Evolutionary conservation across 2,797 vertebrate genomes (phyloP).

Genomic region (Heterohyrax brucei): DNA sequence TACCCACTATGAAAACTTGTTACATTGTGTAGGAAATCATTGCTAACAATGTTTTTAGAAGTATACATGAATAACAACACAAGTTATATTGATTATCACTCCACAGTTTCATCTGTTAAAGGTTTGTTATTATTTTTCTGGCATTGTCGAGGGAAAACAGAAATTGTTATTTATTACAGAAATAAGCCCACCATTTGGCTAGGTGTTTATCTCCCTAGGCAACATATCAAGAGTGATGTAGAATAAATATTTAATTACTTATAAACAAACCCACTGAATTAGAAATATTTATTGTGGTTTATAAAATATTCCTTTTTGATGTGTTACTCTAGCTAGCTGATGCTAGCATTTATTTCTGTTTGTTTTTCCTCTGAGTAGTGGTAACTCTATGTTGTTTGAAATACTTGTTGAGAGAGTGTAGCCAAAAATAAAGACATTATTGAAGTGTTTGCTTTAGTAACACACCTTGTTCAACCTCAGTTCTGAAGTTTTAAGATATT

Average conservation of each 20-base stretch:
- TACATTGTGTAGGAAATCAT: conserved; percentile 70
- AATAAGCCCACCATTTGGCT: conserved; percentile 67
- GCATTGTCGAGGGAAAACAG: conserved; percentile 26
- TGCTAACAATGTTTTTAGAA: conserved; percentile 75
- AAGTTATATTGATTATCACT: conserved; percentile 78
- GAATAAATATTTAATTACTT: conserved; percentile 72
- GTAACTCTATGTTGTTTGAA: conserved; percentile 23
- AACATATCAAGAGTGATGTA: conserved; percentile 48
- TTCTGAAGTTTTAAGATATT: conserved; percentile 16
- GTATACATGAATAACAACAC: conserved; percentile 62
- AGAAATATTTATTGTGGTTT: conserved; percentile 63
- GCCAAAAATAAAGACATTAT: not conserved
- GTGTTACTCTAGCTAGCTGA: not conserved
- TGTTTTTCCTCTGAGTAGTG: conserved; percentile 24
- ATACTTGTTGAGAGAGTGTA: not conserved
- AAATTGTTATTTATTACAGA: conserved; percentile 66
- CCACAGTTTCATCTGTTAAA: conserved; percentile 29
- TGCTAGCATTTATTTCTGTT: not conserved
- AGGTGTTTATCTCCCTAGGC: conserved; percentile 50
- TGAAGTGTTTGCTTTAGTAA: not conserved
- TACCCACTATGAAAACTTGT: not conserved
- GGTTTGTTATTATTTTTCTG: conserved; percentile 72
- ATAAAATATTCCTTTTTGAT: conserved; percentile 56
- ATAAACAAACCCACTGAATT: conserved; percentile 38
- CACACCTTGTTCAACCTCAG: not conserved